phyloP scores from a whole-genome alignment of 2,797 vertebrate genomes.

The Epinephelus malabaricus region DNA sequence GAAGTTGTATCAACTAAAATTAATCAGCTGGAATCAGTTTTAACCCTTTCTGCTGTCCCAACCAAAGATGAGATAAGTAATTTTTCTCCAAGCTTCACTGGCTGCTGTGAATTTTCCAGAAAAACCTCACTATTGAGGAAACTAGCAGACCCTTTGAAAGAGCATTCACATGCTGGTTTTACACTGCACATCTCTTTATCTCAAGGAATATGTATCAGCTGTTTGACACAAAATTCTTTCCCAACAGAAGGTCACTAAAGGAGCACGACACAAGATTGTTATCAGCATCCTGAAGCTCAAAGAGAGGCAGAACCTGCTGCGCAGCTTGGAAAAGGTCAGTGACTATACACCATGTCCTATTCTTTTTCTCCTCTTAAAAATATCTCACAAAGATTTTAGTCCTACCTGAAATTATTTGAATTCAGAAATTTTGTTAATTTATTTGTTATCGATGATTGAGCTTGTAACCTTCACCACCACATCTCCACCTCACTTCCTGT shows the following conservation, averaged over 20 bases:
- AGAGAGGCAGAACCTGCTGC: slow-evolving; percentile 95
- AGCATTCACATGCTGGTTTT: not conserved
- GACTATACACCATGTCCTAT: not conserved
- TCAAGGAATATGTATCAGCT: not conserved
- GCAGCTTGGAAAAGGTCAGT: slow-evolving; percentile 95
- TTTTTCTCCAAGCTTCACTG: not conserved
- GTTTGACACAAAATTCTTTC: slow-evolving; percentile 40
- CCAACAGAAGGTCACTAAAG: slow-evolving; percentile 97
- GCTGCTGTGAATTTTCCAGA: not conserved
- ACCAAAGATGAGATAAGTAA: not conserved
- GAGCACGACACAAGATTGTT: slow-evolving; percentile 98
- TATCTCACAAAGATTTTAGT: not conserved
- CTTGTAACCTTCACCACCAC: not conserved
- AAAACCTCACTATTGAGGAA: not conserved
- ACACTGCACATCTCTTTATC: slow-evolving; percentile 2
- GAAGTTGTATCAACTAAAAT: too few species aligned
- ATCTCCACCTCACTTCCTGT: not conserved
- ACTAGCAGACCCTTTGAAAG: not conserved
- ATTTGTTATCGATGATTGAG: not conserved
- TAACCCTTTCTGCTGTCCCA: not conserved
- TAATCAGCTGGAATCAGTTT: not conserved
- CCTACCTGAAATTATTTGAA: not conserved
- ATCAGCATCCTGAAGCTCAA: slow-evolving; percentile 99
- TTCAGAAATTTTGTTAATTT: not conserved
- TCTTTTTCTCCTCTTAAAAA: not conserved